Evolutionary conservation across 2,113 vertebrate species (phyloP).

Genomic region (Sphyrna mokarran): DNA sequence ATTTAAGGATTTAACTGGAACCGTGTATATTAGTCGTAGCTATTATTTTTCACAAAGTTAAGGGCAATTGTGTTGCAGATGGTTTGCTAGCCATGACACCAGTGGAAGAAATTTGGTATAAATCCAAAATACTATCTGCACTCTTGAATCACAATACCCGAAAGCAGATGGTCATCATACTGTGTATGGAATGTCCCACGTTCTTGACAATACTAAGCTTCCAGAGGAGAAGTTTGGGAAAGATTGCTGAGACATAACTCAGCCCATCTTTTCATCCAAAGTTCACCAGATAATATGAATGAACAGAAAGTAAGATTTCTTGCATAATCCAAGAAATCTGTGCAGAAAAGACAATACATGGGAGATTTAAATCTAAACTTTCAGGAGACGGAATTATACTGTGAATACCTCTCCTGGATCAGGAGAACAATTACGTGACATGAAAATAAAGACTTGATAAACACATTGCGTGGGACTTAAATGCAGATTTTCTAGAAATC

Average conservation of each 20-base stretch:
- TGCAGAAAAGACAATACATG: background rate
- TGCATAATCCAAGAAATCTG: constrained; percentile 17
- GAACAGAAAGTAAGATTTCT: background rate
- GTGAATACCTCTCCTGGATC: background rate
- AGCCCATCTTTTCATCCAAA: background rate
- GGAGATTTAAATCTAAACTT: background rate
- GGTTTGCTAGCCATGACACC: background rate
- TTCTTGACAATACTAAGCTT: background rate
- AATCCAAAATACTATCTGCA: background rate
- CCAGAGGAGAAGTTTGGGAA: background rate
- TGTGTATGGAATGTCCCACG: background rate
- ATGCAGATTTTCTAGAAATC: background rate
- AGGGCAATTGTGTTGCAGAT: background rate
- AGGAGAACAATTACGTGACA: background rate
- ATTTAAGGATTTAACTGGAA: background rate
- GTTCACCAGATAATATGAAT: background rate
- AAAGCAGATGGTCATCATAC: background rate
- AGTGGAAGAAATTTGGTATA: background rate
- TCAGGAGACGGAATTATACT: background rate
- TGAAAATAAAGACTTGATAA: background rate
- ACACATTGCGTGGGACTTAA: background rate
- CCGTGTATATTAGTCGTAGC: background rate
- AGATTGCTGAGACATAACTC: background rate
- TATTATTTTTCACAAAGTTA: background rate
- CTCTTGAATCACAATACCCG: background rate